Base-by-base conservation (phyloP, 2,888 invertebrate species). In the Andricus curvator region DNA sequence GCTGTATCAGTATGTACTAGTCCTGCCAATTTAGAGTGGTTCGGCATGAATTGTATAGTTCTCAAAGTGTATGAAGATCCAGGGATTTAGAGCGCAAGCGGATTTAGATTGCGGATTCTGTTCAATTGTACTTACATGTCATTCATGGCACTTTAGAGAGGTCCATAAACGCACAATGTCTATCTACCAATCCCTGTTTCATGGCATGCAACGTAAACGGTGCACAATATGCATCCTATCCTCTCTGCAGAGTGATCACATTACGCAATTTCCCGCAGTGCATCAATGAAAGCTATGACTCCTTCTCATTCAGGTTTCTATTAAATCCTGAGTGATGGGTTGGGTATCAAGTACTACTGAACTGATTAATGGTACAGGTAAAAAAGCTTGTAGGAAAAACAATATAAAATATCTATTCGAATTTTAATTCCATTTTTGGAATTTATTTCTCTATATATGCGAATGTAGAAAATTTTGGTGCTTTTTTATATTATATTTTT, bases 131-230 rank as follows among this genome's bases (percentile, higher is more conserved):
- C 70, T 33, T 51, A 51, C 51, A 8, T 37, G 37, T 9, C 6
- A 33, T 33, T 33, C 51, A 29, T 51, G 51, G 70, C 70, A 74
- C 51, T 74, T 74, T n/a, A 11, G 33, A 51, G 51, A 11, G 33
- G 51, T 51, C 51, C 51, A 51, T 74, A 33, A 74, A 74, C 70
- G 51, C 56, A 74, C 51, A 74, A 56, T 11, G 70, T 33, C 70
- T 74, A 56, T 56, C 33, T 56, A 15, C 44, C 15, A 41, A 44
- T 15, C 15, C 44, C 44, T 44, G 44, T 44, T 44, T 74, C 29
- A 56, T 74, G 48, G 48, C 29, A 29, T 74, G 51, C 48, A 25
- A 44, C 70, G 51, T 74, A 74, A 74, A 74, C 56, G 70, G 56
- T 51, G 51, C 33, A 62, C 25, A 22, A 62, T 62, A 25, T 9